A percentile compares a stretch with the other conserved stretches of the same genome.
These are phyloP conservation scores for Pithys albifrons DNA, from an alignment of 2,113 vertebrate genomes.

Conservation along the genomic window DNA sequence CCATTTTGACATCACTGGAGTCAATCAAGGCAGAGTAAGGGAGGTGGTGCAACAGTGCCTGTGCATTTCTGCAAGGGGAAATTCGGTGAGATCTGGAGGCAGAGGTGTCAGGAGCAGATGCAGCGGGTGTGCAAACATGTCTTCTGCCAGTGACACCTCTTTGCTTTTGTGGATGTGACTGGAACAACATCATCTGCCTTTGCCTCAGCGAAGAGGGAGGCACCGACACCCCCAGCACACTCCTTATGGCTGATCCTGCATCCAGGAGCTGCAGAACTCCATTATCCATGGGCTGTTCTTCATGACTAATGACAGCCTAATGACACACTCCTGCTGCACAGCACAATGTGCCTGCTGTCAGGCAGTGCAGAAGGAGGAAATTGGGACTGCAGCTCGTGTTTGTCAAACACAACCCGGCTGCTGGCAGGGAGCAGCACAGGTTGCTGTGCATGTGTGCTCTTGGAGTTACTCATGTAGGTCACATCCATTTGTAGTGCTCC, in stretches of 20 bases:
- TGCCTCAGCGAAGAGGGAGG: fast-evolving
- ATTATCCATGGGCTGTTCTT: background rate
- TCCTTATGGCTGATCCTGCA: background rate
- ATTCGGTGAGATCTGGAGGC: background rate
- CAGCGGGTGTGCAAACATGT: fast-evolving
- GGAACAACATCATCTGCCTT: background rate
- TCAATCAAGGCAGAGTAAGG: fast-evolving
- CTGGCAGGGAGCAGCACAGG: background rate
- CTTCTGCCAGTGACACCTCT: background rate
- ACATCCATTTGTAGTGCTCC: background rate
- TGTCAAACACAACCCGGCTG: background rate
- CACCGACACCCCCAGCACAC: background rate
- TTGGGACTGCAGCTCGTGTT: background rate
- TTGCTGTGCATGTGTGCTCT: background rate
- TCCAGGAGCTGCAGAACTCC: background rate
- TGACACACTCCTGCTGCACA: background rate
- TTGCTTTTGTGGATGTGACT: background rate
- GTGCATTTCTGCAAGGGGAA: background rate
- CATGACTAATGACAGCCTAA: background rate
- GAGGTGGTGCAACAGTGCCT: background rate
- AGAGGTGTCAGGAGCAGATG: background rate
- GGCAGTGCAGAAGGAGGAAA: background rate
- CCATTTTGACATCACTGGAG: background rate
- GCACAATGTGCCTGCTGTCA: background rate
- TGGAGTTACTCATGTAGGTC: background rate